These are phyloP conservation scores for Tamandua tetradactyla DNA, from an alignment of 2,797 vertebrate genomes.

Conservation along the genomic window DNA sequence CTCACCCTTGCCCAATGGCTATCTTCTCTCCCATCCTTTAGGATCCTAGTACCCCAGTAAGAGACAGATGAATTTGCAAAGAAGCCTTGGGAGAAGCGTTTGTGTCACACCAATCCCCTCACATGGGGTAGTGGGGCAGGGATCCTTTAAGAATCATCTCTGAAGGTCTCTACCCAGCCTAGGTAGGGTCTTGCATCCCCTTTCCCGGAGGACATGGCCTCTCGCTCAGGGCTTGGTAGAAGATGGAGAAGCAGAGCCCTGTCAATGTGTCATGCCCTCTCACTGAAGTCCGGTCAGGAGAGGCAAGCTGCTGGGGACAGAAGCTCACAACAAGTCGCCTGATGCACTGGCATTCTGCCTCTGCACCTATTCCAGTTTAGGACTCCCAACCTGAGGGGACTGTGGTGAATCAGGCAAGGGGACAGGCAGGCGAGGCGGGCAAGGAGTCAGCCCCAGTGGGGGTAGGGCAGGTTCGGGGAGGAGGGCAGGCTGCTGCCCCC, in stretches of 20 bases:
- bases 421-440: background rate
- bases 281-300: background rate
- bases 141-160: background rate
- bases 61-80: background rate
- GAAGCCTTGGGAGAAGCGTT: background rate
- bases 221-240: background rate
- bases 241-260: background rate
- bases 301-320: background rate
- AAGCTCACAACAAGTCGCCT: background rate
- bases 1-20: background rate
- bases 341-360: background rate
- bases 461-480: background rate
- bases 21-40: background rate
- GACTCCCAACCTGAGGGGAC: background rate
- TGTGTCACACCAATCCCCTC: too few species aligned
- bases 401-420: background rate
- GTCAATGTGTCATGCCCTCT: background rate
- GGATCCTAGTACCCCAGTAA: background rate
- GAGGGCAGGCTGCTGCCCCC: background rate
- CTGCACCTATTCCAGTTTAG: background rate
- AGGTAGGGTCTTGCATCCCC: background rate
- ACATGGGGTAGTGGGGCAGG: accelerated
- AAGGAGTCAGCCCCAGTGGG: background rate
- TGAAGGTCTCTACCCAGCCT: background rate
- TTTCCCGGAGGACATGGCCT: background rate